Evolutionary conservation across 2,797 vertebrate genomes (phyloP).

Genomic region (Coracias cyanogaster): DNA sequence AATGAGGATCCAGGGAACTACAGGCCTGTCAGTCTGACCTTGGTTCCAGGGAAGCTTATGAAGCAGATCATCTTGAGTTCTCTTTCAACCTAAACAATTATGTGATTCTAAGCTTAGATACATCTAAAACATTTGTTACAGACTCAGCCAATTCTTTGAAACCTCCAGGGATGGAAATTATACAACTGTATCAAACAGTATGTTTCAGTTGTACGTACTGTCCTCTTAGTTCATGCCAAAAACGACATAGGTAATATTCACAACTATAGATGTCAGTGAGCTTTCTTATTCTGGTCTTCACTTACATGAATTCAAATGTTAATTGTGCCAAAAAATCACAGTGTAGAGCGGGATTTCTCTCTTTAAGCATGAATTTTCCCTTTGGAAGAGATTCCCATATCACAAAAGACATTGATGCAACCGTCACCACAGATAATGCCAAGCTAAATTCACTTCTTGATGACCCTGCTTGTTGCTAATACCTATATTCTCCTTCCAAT

Average conservation of each 20-base stretch:
- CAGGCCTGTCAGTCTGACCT: too few relatives aligned
- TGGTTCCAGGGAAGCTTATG: too few relatives aligned
- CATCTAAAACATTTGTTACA: background rate
- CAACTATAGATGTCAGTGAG: background rate
- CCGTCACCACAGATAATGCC: background rate
- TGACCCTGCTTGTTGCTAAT: background rate
- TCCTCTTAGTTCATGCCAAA: background rate
- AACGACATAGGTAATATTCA: background rate
- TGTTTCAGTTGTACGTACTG: background rate
- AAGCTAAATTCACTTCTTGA: background rate
- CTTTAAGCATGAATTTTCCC: background rate
- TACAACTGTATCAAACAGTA: background rate
- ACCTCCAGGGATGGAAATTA: background rate
- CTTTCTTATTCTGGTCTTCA: background rate
- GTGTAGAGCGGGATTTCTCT: background rate
- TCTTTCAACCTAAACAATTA: background rate
- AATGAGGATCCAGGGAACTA: too few relatives aligned
- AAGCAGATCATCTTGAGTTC: too few relatives aligned
- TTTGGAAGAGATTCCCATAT: background rate
- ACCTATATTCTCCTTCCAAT: background rate
- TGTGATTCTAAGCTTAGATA: background rate
- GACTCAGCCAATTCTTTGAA: background rate
- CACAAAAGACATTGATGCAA: background rate
- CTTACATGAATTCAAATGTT: background rate
- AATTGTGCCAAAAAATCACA: background rate